A percentile compares a stretch with the other conserved stretches of the same genome.
phyloP scores from a whole-genome alignment of 2,888 invertebrate genomes.

The Orchestes rusci region DNA sequence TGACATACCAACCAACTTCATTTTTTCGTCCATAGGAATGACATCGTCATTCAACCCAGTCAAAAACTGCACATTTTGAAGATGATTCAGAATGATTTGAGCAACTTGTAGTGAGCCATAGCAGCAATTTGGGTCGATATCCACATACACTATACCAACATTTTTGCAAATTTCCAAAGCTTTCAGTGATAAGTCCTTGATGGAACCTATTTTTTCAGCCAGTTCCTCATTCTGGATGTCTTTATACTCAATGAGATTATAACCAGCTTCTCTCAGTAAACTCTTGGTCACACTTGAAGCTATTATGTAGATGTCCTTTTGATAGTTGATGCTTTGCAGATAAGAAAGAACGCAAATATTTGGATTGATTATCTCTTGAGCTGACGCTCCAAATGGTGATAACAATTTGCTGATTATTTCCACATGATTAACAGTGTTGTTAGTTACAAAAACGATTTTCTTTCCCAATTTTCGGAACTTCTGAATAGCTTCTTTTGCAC shows the following conservation, averaged over 20 bases:
- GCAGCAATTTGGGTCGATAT: conserved; percentile 10
- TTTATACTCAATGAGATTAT: conserved; percentile 17
- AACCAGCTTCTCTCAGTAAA: conserved; percentile 13
- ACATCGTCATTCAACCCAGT: conserved; percentile 14
- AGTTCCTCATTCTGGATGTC: too few relatives aligned
- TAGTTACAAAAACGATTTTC: conserved; percentile 16
- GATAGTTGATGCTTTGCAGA: conserved; percentile 12
- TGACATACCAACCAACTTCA: neutral
- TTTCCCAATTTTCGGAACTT: conserved; percentile 17
- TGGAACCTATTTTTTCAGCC: neutral
- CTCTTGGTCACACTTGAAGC: neutral
- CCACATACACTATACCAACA: conserved; percentile 14
- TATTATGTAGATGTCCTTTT: conserved; percentile 12
- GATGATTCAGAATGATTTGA: conserved; percentile 11
- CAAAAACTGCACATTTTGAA: conserved; percentile 10
- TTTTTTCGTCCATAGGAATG: conserved; percentile 5
- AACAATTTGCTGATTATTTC: conserved; percentile 1
- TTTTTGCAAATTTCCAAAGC: conserved; percentile 15
- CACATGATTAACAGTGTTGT: conserved; percentile 8
- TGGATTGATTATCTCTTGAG: conserved; percentile 16
- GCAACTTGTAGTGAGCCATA: conserved; percentile 10
- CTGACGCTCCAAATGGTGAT: conserved; percentile 6
- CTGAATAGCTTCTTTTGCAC: conserved; percentile 8
- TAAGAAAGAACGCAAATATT: conserved; percentile 6
- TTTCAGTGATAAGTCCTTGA: neutral